Evolutionary conservation across 2,888 invertebrate species (phyloP).

Genomic region (Theretra japonica): DNA sequence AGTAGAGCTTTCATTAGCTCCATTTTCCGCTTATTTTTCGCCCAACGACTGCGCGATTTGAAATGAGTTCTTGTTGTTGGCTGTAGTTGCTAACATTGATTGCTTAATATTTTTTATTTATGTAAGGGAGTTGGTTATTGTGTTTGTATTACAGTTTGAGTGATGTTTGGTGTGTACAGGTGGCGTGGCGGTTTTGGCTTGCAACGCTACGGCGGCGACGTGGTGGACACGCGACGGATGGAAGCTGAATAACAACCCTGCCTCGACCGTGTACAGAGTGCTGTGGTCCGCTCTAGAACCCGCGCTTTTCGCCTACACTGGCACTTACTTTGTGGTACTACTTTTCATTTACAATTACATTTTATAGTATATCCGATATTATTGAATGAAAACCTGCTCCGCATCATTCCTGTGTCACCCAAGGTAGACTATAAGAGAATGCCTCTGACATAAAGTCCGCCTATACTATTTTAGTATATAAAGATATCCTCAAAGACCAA

Average conservation of each 20-base stretch:
- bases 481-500: too few relatives aligned
- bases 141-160: background rate
- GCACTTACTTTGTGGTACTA: conserved; percentile 73
- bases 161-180: conserved; percentile 50
- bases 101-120: conserved; percentile 1
- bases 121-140: conserved; percentile 14
- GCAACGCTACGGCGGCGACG: conserved; percentile 73
- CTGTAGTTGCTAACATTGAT: conserved; percentile 14
- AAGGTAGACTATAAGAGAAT: too few relatives aligned
- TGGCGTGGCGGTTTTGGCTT: conserved; percentile 73
- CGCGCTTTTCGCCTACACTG: conserved; percentile 72
- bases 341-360: conserved; percentile 13
- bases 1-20: conserved; percentile 12
- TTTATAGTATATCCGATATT: too few relatives aligned
- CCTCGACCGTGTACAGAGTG: conserved; percentile 71
- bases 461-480: too few relatives aligned
- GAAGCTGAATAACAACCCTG: conserved; percentile 73
- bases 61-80: conserved; percentile 22
- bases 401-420: too few relatives aligned
- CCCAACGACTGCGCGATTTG: conserved; percentile 6
- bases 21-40: conserved; percentile 20
- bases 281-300: conserved; percentile 75
- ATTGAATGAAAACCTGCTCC: too few relatives aligned
- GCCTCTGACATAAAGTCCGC: too few relatives aligned
- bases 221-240: conserved; percentile 71